These are phyloP conservation scores for Eupithecia exiguata DNA, from an alignment of 2,888 invertebrate genomes.

Conservation along the genomic window DNA sequence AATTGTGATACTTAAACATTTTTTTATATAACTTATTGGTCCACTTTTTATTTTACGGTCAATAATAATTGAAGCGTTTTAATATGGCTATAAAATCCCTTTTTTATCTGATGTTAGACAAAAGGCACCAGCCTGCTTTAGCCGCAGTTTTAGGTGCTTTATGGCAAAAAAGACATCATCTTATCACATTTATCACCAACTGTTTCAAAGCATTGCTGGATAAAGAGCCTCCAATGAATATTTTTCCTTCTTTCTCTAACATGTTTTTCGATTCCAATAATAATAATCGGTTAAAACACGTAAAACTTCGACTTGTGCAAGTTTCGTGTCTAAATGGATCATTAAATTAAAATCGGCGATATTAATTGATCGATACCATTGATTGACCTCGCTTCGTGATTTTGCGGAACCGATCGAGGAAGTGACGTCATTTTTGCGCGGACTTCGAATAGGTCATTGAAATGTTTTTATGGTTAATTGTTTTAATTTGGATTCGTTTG, in stretches of 20 bases:
- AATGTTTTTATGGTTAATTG: neutral
- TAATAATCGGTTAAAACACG: neutral
- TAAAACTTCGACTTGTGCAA: neutral
- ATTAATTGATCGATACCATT: slow-evolving; percentile 24
- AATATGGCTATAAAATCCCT: too few relatives aligned
- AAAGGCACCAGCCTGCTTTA: too few relatives aligned
- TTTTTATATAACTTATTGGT: too few relatives aligned
- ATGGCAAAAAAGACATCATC: too few relatives aligned
- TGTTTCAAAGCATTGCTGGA: neutral
- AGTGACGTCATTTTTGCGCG: slow-evolving; percentile 26
- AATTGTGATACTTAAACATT: too few relatives aligned
- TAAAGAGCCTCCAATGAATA: neutral
- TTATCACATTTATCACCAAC: neutral
- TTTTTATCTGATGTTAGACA: too few relatives aligned
- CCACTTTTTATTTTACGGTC: too few relatives aligned
- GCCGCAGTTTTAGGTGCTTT: too few relatives aligned
- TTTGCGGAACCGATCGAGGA: slow-evolving; percentile 28
- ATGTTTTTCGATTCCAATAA: neutral
- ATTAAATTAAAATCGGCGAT: slow-evolving; percentile 23
- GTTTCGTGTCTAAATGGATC: slow-evolving; percentile 20
- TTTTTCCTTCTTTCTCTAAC: neutral
- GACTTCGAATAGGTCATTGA: slow-evolving; percentile 13
- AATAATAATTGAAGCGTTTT: too few relatives aligned
- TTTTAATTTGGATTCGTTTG: slow-evolving; percentile 4
- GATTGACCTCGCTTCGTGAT: slow-evolving; percentile 29